phyloP scores from a whole-genome alignment of 2,797 vertebrate genomes.

The Bryconaethiops microstoma region DNA sequence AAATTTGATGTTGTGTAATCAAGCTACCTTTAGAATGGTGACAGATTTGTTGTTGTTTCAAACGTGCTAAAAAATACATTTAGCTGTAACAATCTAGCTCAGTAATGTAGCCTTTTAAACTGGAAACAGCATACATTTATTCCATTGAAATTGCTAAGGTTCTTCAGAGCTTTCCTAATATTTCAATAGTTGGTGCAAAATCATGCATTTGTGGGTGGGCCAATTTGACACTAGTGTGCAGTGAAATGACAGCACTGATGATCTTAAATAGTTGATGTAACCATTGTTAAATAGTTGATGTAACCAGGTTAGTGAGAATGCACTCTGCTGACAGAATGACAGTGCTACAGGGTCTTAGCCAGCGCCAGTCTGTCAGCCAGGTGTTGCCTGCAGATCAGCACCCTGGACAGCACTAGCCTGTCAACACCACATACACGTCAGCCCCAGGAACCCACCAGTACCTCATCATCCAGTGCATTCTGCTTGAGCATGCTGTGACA shows the following conservation, averaged over 20 bases:
- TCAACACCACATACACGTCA: background rate
- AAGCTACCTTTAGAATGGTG: too few relatives aligned
- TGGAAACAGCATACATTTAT: background rate
- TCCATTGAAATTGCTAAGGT: background rate
- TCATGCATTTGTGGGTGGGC: background rate
- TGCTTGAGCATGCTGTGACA: background rate
- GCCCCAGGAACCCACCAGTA: background rate
- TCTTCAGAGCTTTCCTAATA: background rate
- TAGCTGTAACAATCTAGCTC: too few relatives aligned
- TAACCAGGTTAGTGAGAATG: background rate
- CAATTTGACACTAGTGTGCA: background rate
- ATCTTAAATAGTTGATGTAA: background rate
- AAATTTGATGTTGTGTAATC: too few relatives aligned
- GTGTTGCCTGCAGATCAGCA: background rate
- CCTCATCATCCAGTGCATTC: background rate
- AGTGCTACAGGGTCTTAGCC: background rate
- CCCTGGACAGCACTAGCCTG: conserved; percentile 1
- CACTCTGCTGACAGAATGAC: background rate
- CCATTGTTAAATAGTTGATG: background rate
- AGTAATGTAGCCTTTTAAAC: background rate
- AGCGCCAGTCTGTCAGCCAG: background rate
- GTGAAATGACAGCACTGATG: background rate
- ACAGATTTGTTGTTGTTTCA: too few relatives aligned
- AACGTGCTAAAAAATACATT: too few relatives aligned
- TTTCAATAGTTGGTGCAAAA: background rate